These are phyloP conservation scores for Ormia ochracea DNA, from an alignment of 2,888 invertebrate species.

Conservation along the genomic window DNA sequence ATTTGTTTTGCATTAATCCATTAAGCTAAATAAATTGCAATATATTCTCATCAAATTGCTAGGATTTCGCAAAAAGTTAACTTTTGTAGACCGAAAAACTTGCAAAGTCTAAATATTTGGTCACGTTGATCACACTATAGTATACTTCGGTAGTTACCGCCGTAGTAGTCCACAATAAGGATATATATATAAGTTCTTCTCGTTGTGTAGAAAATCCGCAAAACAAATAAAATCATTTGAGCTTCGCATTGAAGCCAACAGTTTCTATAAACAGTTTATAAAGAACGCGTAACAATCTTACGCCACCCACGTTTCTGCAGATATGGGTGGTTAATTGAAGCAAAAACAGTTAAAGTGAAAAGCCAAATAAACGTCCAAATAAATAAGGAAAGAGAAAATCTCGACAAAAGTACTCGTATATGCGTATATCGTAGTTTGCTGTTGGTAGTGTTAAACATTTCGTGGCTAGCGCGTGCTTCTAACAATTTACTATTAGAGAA, in stretches of 20 bases:
- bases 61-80: background rate
- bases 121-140: background rate
- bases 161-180: background rate
- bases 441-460: constrained; percentile 45
- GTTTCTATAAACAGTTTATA: constrained; percentile 47
- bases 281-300: constrained; percentile 24
- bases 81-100: background rate
- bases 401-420: constrained; percentile 44
- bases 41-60: too few relatives aligned
- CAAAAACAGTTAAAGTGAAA: background rate
- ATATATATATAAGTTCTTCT: constrained; percentile 28
- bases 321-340: constrained; percentile 3
- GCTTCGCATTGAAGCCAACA: constrained; percentile 59
- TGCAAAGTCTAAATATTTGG: background rate
- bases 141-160: background rate
- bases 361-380: background rate
- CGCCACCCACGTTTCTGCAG: constrained; percentile 5
- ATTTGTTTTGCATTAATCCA: too few relatives aligned
- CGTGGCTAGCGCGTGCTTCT: constrained; percentile 30
- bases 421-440: constrained; percentile 31
- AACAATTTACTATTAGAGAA: constrained; percentile 33
- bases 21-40: too few relatives aligned
- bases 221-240: constrained; percentile 61
- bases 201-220: constrained; percentile 34
- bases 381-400: constrained; percentile 20